These are phyloP conservation scores for Romanogobio albipinnatus DNA, from an alignment of 2,113 vertebrate genomes.

Conservation along the genomic window DNA sequence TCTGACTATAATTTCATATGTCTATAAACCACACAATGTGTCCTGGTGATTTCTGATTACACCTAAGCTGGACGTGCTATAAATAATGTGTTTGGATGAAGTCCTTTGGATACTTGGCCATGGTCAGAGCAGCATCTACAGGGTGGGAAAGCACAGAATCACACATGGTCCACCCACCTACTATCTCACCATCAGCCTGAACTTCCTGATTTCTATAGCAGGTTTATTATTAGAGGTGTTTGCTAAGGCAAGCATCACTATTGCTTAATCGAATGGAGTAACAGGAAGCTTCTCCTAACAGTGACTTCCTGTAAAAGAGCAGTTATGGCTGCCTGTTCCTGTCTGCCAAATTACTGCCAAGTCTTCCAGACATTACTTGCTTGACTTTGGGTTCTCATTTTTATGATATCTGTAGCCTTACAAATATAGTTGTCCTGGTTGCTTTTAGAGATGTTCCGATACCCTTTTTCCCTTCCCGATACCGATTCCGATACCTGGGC, in stretches of 20 bases:
- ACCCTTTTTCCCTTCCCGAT: no score
- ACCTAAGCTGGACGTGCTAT: slow-evolving; percentile 78
- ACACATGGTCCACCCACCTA: background rate
- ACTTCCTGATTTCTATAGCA: background rate
- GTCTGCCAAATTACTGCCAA: no score
- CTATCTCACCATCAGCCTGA: background rate
- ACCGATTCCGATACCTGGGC: no score
- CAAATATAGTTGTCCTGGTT: no score
- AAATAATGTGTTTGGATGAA: slow-evolving; percentile 82
- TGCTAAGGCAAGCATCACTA: background rate
- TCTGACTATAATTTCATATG: no score
- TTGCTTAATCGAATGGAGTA: background rate
- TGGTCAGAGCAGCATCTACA: slow-evolving; percentile 10
- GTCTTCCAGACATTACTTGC: no score
- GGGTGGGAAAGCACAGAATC: background rate
- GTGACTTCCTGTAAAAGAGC: no score
- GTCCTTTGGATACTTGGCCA: slow-evolving; percentile 58
- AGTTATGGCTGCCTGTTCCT: no score
- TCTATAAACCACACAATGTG: slow-evolving; percentile 41
- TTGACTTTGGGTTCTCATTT: no score
- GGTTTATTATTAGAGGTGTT: background rate
- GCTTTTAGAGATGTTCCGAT: no score
- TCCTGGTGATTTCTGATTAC: slow-evolving; percentile 58
- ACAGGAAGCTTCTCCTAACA: no score
- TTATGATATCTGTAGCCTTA: no score